Base-by-base conservation (phyloP, 2,888 invertebrate species). In the Lucinisca nassula region DNA sequence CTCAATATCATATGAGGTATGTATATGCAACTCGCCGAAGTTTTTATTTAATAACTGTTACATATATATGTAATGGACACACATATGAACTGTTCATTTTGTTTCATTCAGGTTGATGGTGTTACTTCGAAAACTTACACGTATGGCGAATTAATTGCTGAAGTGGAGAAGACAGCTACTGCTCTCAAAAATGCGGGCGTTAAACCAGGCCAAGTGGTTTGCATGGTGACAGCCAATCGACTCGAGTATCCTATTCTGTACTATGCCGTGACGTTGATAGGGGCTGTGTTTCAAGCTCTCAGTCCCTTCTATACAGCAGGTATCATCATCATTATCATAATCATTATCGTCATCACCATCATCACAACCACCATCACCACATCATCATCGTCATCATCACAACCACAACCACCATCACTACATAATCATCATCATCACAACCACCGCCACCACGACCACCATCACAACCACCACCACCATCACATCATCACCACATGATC, bases 211-310 rank as follows among this genome's bases (percentile, higher is more conserved):
- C 17, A 30, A 10, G 40, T 84, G 79, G 40, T 75, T 4, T 35
- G 79, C 61, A 40, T 84, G 75, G 35, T 84, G 79, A 32, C 84
- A 70, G 14, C 84, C 73, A 30, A 75, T 74, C 74, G 74, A 6
- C 4, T 74, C n/a, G 74, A 74, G 27, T 74, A 45, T n/a, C 74
- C 74, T 0, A 27, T 74, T 35, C 6, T 74, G 4, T 74, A 74
- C 45, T 49, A 27, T 17, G 74, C 74, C 24, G 45, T 45, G 27
- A 38, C 74, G 2, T 49, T 74, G 45, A 40, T 74, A 40, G 74
- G 74, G 2, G 74, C 74, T 1, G 30, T 74, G 14, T 74, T 74
- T 24, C 74, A 74, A 45, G 40, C 74, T 3, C n/a, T 74, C 3
- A 74, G 30, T n/a, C 40, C 74, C 24, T 40, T 40, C 45, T 74